Base-by-base conservation (phyloP, 2,113 vertebrate species). In the Aythya baeri region DNA sequence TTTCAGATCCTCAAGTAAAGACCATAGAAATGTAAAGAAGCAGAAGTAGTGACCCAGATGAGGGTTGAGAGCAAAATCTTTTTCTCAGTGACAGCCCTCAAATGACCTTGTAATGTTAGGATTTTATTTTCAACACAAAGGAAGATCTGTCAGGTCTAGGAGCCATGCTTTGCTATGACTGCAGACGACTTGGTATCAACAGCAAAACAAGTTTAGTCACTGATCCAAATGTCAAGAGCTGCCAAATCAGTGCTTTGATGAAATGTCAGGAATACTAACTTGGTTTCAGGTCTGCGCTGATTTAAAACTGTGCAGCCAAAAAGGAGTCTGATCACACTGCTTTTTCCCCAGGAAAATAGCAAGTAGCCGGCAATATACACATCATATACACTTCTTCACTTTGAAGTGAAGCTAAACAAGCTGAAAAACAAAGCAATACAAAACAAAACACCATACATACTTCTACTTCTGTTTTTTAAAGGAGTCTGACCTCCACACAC, bases 151-250 rank as follows among this genome's bases (percentile, higher is more conserved):
- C 84, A 63, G 91, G 93, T 73, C 89, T n/a, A 62, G 67, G 78
- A 94, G 72, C 58, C 50, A 2, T 32, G 78, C 55, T 95, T 74
- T 91, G 78, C 90, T 95, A 7, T 65, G 90, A 95, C 86, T 86
- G 80, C 10, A 3, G 77, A 93, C 75, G 86, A 95, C 88, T 95
- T 94, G 76, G 80, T 95, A 97, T 88, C 92, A 94, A 91, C 92
- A 95, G 59, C 61, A 89, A 96, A 96, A 95, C 93, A 92, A 97
- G 90, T 93, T 83, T 57, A 96, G 94, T 83, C 94, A 89, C 89
- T 89, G 92, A 95, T 89, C 91, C 93, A 89, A 93, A 84, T 85
- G 91, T 93, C 95, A 91, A 81, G 78, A 95, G 86, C 94, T 93
- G 84, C 91, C 92, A 96, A 95, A 97, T 94, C 81, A 95, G 82